A percentile compares a stretch with the other conserved stretches of the same genome.
These are phyloP conservation scores for Augiades crinisus DNA, from an alignment of 2,888 invertebrate genomes.

Conservation along the genomic window DNA sequence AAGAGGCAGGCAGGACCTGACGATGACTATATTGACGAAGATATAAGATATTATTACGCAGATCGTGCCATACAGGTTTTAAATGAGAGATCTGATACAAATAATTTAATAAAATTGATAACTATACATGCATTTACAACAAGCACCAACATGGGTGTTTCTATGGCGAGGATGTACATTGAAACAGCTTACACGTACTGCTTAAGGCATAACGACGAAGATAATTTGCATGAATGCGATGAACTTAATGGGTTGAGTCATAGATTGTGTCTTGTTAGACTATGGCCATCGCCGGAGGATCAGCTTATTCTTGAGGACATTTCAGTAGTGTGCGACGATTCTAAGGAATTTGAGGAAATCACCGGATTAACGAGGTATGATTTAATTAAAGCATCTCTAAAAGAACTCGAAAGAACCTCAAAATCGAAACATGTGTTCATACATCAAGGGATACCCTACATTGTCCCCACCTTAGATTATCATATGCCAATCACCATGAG, in stretches of 20 bases:
- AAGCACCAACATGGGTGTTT: constrained; percentile 49
- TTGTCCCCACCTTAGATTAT: constrained; percentile 54
- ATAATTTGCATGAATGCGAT: constrained; percentile 49
- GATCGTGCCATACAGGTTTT: constrained; percentile 51
- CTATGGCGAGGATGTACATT: constrained; percentile 56
- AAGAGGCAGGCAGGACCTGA: constrained; percentile 44
- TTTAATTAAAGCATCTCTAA: constrained; percentile 48
- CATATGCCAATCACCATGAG: constrained; percentile 48
- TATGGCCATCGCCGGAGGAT: constrained; percentile 61
- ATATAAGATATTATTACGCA: constrained; percentile 54
- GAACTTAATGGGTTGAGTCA: constrained; percentile 56
- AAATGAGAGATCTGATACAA: constrained; percentile 45
- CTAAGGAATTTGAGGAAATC: constrained; percentile 46
- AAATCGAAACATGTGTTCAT: constrained; percentile 48
- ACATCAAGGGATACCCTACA: constrained; percentile 52
- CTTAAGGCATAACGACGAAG: constrained; percentile 43
- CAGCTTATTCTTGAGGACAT: constrained; percentile 50
- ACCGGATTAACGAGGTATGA: constrained; percentile 48
- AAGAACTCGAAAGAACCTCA: constrained; percentile 45
- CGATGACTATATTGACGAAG: constrained; percentile 57
- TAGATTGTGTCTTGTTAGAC: constrained; percentile 53
- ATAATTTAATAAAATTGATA: constrained; percentile 58
- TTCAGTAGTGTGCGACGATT: constrained; percentile 55
- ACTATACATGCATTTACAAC: constrained; percentile 51
- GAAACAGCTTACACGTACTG: constrained; percentile 62